Evolutionary conservation across 2,797 vertebrate species (phyloP).

Genomic region (Etheostoma nigrum): DNA sequence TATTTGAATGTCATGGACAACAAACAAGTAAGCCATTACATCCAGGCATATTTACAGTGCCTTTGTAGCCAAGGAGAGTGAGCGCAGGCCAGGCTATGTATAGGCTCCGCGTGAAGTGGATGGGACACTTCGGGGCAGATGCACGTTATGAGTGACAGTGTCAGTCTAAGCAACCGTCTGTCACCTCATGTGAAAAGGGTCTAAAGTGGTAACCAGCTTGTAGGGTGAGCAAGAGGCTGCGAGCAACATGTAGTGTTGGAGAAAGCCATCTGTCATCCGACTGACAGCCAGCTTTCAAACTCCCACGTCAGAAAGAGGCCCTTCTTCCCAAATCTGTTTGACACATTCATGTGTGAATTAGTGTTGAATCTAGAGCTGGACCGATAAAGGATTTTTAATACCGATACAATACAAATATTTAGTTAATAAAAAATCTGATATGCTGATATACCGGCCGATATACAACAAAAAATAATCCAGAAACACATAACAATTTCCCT

Average conservation of each 20-base stretch:
- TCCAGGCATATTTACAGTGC: constrained; percentile 64
- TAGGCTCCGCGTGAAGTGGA: constrained; percentile 66
- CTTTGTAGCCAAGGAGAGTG: constrained; percentile 70
- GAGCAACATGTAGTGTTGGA: constrained; percentile 26
- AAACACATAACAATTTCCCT: no score
- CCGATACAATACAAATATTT: no score
- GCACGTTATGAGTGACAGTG: constrained; percentile 67
- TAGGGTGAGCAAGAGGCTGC: constrained; percentile 43
- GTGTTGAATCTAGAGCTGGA: background rate
- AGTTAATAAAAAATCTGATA: no score
- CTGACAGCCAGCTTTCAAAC: constrained; percentile 55
- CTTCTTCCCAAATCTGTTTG: constrained; percentile 11
- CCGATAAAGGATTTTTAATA: no score
- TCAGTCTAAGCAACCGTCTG: constrained; percentile 71
- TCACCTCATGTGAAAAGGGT: constrained; percentile 47
- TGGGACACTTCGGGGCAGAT: constrained; percentile 69
- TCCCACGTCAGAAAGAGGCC: constrained; percentile 41
- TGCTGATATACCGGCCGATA: no score
- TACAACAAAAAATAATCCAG: no score
- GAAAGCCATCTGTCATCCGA: constrained; percentile 67
- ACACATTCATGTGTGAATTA: constrained; percentile 9
- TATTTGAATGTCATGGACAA: constrained; percentile 65
- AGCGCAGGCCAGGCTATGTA: constrained; percentile 68
- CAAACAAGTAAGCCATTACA: constrained; percentile 53
- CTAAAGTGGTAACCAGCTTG: constrained; percentile 57